phyloP scores from a whole-genome alignment of 1,140 invertebrate genomes.

The Drosophila fuyamai region DNA sequence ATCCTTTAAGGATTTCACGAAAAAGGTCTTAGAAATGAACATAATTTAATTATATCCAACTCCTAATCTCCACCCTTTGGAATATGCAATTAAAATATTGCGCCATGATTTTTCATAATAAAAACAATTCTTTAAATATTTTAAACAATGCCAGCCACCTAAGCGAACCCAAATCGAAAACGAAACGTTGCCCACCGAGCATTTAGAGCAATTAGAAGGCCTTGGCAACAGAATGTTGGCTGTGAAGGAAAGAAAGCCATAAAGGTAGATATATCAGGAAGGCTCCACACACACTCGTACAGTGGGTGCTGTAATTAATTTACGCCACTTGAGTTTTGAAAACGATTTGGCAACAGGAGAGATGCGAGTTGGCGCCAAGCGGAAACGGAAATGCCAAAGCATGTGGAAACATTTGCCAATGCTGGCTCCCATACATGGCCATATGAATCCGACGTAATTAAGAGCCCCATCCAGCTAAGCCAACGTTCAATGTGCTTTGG shows the following conservation, averaged over 20 bases:
- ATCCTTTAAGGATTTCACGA: no score
- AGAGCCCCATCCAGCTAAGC: conserved; percentile 30
- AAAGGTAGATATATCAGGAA: conserved; percentile 49
- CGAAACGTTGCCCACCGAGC: conserved; percentile 20
- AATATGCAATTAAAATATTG: conserved; percentile 69
- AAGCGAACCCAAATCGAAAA: conserved; percentile 4
- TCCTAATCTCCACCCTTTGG: not conserved
- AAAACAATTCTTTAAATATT: conserved; percentile 53
- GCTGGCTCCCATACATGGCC: conserved; percentile 33
- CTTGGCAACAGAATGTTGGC: conserved; percentile 34
- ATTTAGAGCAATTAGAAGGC: conserved; percentile 55
- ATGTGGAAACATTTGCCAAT: conserved; percentile 79
- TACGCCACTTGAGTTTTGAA: conserved; percentile 73
- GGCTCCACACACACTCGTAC: conserved; percentile 17
- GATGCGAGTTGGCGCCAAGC: conserved; percentile 35
- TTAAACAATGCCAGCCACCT: conserved; percentile 26
- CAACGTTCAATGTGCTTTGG: conserved; percentile 33
- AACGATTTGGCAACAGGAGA: conserved; percentile 46
- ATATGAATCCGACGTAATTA: conserved; percentile 63
- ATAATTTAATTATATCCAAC: conserved; percentile 17
- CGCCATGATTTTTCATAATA: conserved; percentile 62
- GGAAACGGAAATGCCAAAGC: conserved; percentile 66
- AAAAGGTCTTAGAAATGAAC: no score
- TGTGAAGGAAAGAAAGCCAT: conserved; percentile 25
- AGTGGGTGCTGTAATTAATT: conserved; percentile 69